These are phyloP conservation scores for Chalcis sispes DNA, from an alignment of 2,888 invertebrate species.

Conservation along the genomic window DNA sequence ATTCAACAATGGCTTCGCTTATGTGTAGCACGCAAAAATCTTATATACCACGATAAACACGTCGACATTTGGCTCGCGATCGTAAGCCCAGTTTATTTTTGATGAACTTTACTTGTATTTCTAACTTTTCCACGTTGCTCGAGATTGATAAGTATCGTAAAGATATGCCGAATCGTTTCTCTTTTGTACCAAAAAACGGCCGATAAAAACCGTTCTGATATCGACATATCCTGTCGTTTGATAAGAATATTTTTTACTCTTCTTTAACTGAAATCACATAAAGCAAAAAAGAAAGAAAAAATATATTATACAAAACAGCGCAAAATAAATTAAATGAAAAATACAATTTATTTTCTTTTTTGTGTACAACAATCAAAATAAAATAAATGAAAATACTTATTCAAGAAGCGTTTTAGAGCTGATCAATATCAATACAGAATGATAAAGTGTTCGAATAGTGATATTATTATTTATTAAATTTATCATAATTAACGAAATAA, in stretches of 20 bases:
- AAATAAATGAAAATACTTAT: too few species aligned
- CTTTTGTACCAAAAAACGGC: slow-evolving; percentile 46
- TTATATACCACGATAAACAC: slow-evolving; percentile 57
- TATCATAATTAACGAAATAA: too few species aligned
- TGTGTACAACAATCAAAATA: too few species aligned
- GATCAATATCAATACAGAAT: too few species aligned
- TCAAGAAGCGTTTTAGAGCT: too few species aligned
- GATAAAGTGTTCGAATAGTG: too few species aligned
- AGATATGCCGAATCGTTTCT: slow-evolving; percentile 64
- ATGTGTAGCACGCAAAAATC: slow-evolving; percentile 49
- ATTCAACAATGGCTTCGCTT: slow-evolving; percentile 63
- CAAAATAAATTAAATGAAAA: too few species aligned
- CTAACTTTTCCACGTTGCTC: slow-evolving; percentile 41
- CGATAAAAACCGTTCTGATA: slow-evolving; percentile 30
- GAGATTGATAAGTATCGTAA: slow-evolving; percentile 60
- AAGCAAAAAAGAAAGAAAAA: too few species aligned
- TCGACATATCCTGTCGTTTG: slow-evolving; percentile 41
- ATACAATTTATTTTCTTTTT: too few species aligned
- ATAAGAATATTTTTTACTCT: slow-evolving; percentile 33
- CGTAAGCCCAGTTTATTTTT: slow-evolving; percentile 58
- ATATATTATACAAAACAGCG: too few species aligned
- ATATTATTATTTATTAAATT: too few species aligned
- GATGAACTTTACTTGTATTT: slow-evolving; percentile 54
- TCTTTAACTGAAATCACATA: too few species aligned
- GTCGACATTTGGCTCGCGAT: slow-evolving; percentile 60